Evolutionary conservation across 2,888 invertebrate species (phyloP).

Genomic region (Athrips mouffetella): DNA sequence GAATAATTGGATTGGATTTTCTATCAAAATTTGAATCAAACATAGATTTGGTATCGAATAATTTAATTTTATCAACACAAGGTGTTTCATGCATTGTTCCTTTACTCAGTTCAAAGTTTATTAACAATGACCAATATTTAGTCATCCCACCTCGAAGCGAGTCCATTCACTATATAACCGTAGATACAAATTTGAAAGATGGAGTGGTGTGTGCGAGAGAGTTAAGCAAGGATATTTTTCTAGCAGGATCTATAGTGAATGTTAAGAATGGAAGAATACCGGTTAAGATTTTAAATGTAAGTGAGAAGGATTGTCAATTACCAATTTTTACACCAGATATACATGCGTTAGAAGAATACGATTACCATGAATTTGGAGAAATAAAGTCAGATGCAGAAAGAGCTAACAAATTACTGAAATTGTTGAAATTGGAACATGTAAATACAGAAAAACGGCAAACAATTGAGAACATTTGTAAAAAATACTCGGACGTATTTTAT

Average conservation of each 20-base stretch:
- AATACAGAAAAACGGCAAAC: neutral
- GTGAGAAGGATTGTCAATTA: neutral
- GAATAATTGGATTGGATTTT: conserved; percentile 18
- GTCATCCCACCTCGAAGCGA: neutral
- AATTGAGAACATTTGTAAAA: neutral
- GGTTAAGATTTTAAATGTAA: neutral
- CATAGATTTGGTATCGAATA: neutral
- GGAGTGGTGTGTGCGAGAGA: neutral
- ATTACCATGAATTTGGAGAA: neutral
- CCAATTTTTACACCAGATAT: neutral
- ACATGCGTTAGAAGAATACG: neutral
- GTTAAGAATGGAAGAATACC: neutral
- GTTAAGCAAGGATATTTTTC: neutral
- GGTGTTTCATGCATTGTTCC: too few relatives aligned
- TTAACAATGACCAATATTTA: neutral
- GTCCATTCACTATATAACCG: neutral
- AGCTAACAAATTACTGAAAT: neutral
- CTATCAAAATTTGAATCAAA: neutral
- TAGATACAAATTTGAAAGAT: neutral
- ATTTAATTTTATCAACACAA: conserved; percentile 11
- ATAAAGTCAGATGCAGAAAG: neutral
- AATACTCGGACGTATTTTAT: neutral
- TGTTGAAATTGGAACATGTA: neutral
- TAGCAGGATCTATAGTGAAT: neutral
- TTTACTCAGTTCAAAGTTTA: neutral